Evolutionary conservation across 2,797 vertebrate species (phyloP).

Genomic region (Cercopithecus diana): DNA sequence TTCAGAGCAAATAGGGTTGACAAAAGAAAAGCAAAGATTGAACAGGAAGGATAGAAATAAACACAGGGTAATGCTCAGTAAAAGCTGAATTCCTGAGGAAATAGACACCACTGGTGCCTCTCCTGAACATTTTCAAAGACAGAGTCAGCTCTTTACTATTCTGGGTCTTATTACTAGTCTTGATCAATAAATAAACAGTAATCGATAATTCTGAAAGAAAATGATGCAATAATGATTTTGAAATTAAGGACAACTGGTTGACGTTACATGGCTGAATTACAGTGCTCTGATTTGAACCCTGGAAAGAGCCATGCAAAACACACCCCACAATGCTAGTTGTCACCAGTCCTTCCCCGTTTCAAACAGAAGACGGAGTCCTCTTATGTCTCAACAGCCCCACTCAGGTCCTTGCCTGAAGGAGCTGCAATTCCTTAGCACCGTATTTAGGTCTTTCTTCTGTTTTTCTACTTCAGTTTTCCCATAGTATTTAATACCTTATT

Average conservation of each 20-base stretch:
- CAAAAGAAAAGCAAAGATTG: constrained; percentile 40
- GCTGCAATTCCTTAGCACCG: not conserved
- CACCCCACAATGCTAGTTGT: fast-evolving
- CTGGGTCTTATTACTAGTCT: not conserved
- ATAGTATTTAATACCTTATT: not conserved
- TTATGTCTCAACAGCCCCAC: not conserved
- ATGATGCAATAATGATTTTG: not conserved
- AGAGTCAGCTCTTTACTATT: not conserved
- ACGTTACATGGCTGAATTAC: not conserved
- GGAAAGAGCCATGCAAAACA: not conserved
- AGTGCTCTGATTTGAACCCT: not conserved
- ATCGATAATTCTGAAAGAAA: not conserved
- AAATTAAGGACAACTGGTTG: not conserved
- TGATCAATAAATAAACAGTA: not conserved
- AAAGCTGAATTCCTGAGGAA: constrained; percentile 14
- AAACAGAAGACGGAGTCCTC: not conserved
- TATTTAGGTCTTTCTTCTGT: not conserved
- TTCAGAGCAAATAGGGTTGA: not conserved
- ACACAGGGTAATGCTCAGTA: not conserved
- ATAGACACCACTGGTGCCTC: not conserved
- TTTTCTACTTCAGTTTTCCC: not conserved
- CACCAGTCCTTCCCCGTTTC: not conserved
- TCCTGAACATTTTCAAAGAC: not conserved
- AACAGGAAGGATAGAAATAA: constrained; percentile 22
- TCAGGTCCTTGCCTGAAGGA: not conserved